A percentile compares a stretch with the other conserved stretches of the same genome.
Conservation (phyloP, 2,888 invertebrate species). For the Panorpa germanica region DNA sequence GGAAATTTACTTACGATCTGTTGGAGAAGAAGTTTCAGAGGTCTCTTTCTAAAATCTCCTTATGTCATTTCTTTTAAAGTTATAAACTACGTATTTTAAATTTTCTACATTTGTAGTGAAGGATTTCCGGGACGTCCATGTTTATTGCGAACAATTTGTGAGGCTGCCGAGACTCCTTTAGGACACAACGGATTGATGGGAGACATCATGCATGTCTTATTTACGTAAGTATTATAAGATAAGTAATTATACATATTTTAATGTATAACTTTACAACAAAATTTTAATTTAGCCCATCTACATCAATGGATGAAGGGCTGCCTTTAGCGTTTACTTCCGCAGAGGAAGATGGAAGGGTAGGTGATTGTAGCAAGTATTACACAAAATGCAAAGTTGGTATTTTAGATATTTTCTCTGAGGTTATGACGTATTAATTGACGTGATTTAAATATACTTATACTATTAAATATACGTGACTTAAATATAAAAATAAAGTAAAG, state of each 20-base stretch:
- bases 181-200: slow-evolving; percentile 44
- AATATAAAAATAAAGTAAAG: too few species aligned
- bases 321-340: slow-evolving; percentile 34
- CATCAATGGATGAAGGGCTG: slow-evolving; percentile 32
- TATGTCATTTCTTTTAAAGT: not conserved
- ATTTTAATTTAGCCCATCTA: slow-evolving; percentile 33
- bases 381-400: slow-evolving; percentile 31
- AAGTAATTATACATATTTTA: slow-evolving; percentile 4
- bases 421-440: too few species aligned
- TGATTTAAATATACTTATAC: too few species aligned
- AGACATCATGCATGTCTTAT: slow-evolving; percentile 41
- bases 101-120: slow-evolving; percentile 23
- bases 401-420: too few species aligned
- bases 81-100: slow-evolving; percentile 1
- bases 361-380: slow-evolving; percentile 29
- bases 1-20: slow-evolving; percentile 33
- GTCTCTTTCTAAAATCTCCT: not conserved
- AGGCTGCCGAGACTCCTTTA: slow-evolving; percentile 33
- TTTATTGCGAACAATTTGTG: slow-evolving; percentile 45
- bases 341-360: slow-evolving; percentile 30
- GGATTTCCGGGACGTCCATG: slow-evolving; percentile 39
- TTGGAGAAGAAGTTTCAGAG: slow-evolving; percentile 1
- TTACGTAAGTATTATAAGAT: slow-evolving; percentile 35
- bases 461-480: too few species aligned
- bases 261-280: slow-evolving; percentile 5